Evolutionary conservation across 2,113 vertebrate genomes (phyloP).

Genomic region (Gorsachius goisagi): DNA sequence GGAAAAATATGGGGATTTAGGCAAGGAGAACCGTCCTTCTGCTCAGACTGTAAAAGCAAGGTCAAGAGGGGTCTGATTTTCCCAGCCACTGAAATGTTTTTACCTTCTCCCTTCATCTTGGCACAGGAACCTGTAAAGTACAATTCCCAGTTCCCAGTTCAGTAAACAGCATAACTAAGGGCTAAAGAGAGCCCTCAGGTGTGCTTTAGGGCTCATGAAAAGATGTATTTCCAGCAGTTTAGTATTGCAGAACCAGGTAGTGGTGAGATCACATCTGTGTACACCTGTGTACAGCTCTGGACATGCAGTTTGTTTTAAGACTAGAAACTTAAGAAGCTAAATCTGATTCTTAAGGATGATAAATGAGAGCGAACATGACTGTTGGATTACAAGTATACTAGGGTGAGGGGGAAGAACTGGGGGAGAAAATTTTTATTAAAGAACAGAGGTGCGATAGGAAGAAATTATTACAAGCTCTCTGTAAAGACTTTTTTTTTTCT

Average conservation of each 20-base stretch:
- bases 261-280: background rate
- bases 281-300: background rate
- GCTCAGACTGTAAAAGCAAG: background rate
- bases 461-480: background rate
- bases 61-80: constrained; percentile 29
- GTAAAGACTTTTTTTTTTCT: background rate
- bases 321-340: background rate
- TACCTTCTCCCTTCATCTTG: background rate
- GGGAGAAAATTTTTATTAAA: background rate
- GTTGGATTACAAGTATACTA: background rate
- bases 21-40: background rate
- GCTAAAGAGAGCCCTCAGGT: background rate
- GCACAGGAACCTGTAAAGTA: background rate
- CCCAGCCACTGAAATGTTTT: background rate
- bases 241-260: background rate
- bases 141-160: background rate
- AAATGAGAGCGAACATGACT: background rate
- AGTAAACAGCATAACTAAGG: background rate
- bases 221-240: background rate
- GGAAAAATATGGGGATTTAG: constrained; percentile 5
- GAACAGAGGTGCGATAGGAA: background rate
- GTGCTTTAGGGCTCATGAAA: background rate
- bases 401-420: background rate
- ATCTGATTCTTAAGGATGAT: background rate
- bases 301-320: background rate